A percentile compares a stretch with the other conserved stretches of the same genome.
Conservation (phyloP, 2,888 invertebrate genomes). For the Timandra comae region DNA sequence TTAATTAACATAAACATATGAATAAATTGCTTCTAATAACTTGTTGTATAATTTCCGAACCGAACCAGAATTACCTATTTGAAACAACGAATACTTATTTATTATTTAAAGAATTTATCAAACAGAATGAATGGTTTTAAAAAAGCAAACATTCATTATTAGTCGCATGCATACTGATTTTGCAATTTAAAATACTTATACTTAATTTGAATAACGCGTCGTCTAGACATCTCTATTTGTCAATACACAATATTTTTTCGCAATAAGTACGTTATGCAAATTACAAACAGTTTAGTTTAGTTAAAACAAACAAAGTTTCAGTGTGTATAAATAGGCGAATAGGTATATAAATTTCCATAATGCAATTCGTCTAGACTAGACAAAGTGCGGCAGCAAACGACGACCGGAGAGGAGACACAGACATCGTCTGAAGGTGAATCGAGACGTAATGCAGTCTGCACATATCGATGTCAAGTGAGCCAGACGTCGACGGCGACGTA, state of each 20-base stretch:
- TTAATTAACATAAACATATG: too few species aligned
- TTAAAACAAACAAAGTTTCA: slow-evolving; percentile 29
- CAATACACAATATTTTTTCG: slow-evolving; percentile 7
- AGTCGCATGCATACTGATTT: too few species aligned
- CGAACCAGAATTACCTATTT: too few species aligned
- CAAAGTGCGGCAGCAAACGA: slow-evolving; percentile 50
- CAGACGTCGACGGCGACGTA: slow-evolving; percentile 12
- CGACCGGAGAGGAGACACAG: slow-evolving; percentile 24
- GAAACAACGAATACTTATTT: too few species aligned
- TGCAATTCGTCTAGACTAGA: slow-evolving; percentile 73
- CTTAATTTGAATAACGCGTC: neutral
- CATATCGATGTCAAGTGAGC: slow-evolving; percentile 18
- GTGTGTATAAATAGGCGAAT: slow-evolving; percentile 47
- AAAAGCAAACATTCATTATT: too few species aligned
- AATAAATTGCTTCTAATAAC: too few species aligned
- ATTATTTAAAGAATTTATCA: too few species aligned
- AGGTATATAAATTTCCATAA: slow-evolving; percentile 65
- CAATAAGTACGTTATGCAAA: slow-evolving; percentile 4
- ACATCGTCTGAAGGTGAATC: slow-evolving; percentile 61
- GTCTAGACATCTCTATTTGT: slow-evolving; percentile 1
- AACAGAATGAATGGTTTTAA: too few species aligned
- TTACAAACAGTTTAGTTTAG: slow-evolving; percentile 10
- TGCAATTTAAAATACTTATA: neutral
- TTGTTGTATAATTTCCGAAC: too few species aligned
- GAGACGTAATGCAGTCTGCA: slow-evolving; percentile 41